Conservation (phyloP, 2,113 vertebrate species). For the Regulus satrapa region DNA sequence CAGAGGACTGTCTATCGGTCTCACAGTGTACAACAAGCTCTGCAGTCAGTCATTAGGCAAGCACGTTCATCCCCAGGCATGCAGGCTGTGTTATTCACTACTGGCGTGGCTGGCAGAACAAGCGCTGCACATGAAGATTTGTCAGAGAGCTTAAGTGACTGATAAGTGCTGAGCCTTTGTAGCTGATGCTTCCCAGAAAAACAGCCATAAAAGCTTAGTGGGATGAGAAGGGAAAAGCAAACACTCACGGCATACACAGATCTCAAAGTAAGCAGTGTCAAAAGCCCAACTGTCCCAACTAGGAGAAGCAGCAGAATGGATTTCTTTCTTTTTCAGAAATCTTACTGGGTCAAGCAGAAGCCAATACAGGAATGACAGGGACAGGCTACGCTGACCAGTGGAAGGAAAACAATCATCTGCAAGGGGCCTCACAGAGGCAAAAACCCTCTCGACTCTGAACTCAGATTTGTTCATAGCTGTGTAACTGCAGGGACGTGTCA, state of each 20-base stretch:
- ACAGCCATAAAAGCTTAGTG: neutral
- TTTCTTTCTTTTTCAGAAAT: neutral
- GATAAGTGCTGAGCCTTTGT: neutral
- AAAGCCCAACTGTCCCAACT: neutral
- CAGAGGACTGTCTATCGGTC: constrained; percentile 54
- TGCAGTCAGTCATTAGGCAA: neutral
- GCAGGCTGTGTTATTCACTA: neutral
- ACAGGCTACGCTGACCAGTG: neutral
- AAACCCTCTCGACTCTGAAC: neutral
- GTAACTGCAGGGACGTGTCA: neutral
- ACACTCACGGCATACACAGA: neutral
- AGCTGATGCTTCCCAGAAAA: neutral
- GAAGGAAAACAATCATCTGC: neutral
- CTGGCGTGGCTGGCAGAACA: neutral
- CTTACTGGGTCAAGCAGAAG: neutral
- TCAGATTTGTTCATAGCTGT: neutral
- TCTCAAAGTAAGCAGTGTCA: neutral
- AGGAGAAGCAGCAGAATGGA: neutral
- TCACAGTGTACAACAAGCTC: neutral
- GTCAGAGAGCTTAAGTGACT: neutral
- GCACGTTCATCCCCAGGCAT: constrained; percentile 10
- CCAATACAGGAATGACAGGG: constrained; percentile 45
- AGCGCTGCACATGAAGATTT: neutral
- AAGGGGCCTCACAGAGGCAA: neutral
- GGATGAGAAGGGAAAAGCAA: neutral